phyloP scores from a whole-genome alignment of 1,140 invertebrate species.

The Caenorhabditis latens region DNA sequence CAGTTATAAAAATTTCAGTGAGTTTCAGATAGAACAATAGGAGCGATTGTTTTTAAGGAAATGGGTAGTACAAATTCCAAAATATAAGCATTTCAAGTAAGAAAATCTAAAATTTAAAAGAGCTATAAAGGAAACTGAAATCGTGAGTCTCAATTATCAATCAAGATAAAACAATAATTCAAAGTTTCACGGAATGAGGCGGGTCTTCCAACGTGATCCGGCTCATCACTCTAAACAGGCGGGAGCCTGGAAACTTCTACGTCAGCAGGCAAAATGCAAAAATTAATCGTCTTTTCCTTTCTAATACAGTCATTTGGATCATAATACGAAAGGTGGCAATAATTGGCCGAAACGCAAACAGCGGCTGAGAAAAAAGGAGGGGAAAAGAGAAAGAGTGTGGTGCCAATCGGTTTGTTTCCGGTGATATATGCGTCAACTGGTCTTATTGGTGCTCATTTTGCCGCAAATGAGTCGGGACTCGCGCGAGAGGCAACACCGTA shows the following conservation, averaged over 20 bases:
- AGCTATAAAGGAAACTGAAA: neutral
- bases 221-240: conserved; percentile 15
- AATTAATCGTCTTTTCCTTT: conserved; percentile 41
- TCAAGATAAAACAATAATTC: neutral
- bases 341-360: conserved; percentile 55
- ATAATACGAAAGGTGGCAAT: conserved; percentile 44
- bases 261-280: conserved; percentile 20
- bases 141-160: neutral
- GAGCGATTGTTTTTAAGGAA: neutral
- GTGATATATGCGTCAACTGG: conserved; percentile 52
- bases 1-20: neutral
- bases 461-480: conserved; percentile 6
- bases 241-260: neutral
- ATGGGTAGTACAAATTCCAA: too few species aligned
- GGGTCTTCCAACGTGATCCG: conserved; percentile 31
- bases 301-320: conserved; percentile 39
- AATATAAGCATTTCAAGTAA: too few species aligned
- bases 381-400: conserved; percentile 13
- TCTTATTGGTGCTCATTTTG: conserved; percentile 34
- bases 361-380: neutral
- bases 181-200: conserved; percentile 19
- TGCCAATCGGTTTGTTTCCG: conserved; percentile 54
- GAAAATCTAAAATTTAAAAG: too few species aligned
- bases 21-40: neutral
- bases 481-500: conserved; percentile 17